Conservation (phyloP, 2,797 vertebrate species). For the Falco columbarius region DNA sequence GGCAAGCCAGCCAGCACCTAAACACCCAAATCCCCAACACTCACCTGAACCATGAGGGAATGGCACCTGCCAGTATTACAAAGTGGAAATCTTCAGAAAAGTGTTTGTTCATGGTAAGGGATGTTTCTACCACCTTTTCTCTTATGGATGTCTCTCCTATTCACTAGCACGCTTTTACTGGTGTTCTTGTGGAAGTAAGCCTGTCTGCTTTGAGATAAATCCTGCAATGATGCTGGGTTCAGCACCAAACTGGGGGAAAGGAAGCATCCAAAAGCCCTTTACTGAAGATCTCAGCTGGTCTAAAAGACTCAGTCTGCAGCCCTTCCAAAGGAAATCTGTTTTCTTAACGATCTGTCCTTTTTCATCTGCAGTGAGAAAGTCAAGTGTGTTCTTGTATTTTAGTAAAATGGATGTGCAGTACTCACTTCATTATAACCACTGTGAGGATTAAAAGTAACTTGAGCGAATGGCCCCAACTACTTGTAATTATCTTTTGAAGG, state of each 20-base stretch:
- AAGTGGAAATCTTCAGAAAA: neutral
- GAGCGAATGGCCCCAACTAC: conserved; percentile 33
- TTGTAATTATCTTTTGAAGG: conserved; percentile 31
- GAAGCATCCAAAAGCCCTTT: neutral
- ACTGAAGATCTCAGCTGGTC: neutral
- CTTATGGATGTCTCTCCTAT: neutral
- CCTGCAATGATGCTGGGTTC: neutral
- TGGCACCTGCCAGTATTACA: neutral
- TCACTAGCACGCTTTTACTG: neutral
- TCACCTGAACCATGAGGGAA: neutral
- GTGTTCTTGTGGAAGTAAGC: neutral
- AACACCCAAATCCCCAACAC: neutral
- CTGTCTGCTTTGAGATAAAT: neutral
- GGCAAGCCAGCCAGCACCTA: neutral
- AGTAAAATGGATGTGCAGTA: conserved; percentile 51
- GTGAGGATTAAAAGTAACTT: conserved; percentile 45
- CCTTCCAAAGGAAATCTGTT: neutral
- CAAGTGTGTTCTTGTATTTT: conserved; percentile 55
- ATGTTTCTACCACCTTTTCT: neutral
- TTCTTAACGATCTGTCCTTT: conserved; percentile 24
- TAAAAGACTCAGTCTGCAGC: neutral
- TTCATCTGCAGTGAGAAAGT: conserved; percentile 27
- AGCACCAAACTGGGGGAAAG: neutral
- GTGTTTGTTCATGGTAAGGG: neutral
- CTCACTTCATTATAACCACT: conserved; percentile 18